phyloP scores from a whole-genome alignment of 2,888 invertebrate genomes.

The Eristalinus sepulchralis region DNA sequence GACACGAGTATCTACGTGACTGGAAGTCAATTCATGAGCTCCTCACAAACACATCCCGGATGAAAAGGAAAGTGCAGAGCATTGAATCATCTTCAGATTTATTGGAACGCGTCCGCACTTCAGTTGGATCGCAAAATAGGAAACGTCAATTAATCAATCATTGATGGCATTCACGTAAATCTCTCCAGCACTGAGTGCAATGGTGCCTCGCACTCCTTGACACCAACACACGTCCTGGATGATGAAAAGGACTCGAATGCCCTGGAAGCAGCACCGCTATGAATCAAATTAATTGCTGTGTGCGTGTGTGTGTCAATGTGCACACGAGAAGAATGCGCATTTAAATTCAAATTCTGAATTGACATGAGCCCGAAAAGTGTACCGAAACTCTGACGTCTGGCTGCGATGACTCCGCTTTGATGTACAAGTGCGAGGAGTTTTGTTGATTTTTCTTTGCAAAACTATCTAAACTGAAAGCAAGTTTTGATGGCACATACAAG shows the following conservation, averaged over 20 bases:
- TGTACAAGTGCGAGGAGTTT: not conserved
- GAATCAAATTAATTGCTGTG: slow-evolving; percentile 63
- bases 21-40: not conserved
- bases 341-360: slow-evolving; percentile 35
- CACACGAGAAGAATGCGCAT: slow-evolving; percentile 6
- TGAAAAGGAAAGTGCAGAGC: slow-evolving; percentile 12
- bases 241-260: slow-evolving; percentile 36
- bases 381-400: not conserved
- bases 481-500: slow-evolving; percentile 27
- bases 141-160: slow-evolving; percentile 66
- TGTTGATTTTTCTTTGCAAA: slow-evolving; percentile 4
- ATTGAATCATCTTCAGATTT: slow-evolving; percentile 37
- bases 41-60: not conserved
- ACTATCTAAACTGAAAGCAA: slow-evolving; percentile 44
- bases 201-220: not conserved
- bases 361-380: not conserved
- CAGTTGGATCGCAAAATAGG: slow-evolving; percentile 16
- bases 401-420: not conserved
- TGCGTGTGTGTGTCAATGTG: slow-evolving; percentile 22
- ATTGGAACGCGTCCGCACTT: slow-evolving; percentile 23
- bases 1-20: not conserved
- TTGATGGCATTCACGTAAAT: slow-evolving; percentile 42
- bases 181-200: not conserved
- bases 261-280: slow-evolving; percentile 12
- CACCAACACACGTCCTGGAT: not conserved